These are phyloP conservation scores for Andrena camellia DNA, from an alignment of 2,888 invertebrate genomes.

Conservation along the genomic window DNA sequence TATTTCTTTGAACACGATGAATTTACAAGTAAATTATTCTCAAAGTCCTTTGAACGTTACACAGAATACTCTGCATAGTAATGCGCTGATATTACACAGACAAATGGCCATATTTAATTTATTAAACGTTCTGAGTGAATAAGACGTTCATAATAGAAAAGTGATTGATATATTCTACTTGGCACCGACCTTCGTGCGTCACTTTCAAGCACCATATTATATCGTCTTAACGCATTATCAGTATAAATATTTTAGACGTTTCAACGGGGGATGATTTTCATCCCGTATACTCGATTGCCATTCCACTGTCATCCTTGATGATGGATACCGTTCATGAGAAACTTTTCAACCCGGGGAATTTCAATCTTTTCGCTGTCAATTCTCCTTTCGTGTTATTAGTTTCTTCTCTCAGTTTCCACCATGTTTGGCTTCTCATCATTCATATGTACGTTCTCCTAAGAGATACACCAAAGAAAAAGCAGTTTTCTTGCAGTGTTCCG, in stretches of 20 bases:
- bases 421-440: constrained; percentile 21
- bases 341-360: constrained; percentile 73
- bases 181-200: constrained; percentile 20
- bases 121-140: background rate
- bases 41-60: background rate
- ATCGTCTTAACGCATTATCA: constrained; percentile 1
- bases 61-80: too few species aligned
- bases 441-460: background rate
- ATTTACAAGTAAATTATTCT: background rate
- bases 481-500: background rate
- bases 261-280: constrained; percentile 15
- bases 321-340: constrained; percentile 48
- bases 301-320: constrained; percentile 29
- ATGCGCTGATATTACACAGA: too few species aligned
- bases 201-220: constrained; percentile 19
- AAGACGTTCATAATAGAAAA: constrained; percentile 23
- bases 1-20: constrained; percentile 7
- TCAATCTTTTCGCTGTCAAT: constrained; percentile 76
- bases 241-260: constrained; percentile 27
- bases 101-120: too few species aligned
- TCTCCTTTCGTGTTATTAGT: constrained; percentile 46
- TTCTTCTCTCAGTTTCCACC: constrained; percentile 16
- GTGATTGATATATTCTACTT: constrained; percentile 38
- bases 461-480: background rate
- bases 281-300: constrained; percentile 6